phyloP scores from a whole-genome alignment of 1,140 invertebrate genomes.

The Hypsibius dujardini region DNA sequence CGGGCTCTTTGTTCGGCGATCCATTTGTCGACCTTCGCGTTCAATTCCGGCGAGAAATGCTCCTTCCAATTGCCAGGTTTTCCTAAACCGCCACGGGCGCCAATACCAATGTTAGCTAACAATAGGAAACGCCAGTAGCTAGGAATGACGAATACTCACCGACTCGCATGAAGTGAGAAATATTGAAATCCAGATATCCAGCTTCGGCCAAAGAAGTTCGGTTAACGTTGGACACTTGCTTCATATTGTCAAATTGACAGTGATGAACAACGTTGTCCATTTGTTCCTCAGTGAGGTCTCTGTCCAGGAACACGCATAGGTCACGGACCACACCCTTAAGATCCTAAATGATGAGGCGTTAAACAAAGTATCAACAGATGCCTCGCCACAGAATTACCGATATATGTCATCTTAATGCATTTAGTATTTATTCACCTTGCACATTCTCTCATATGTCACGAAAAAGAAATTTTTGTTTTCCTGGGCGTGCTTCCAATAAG shows the following conservation, averaged over 20 bases:
- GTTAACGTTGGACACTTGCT: neutral
- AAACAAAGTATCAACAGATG: slow-evolving; percentile 1
- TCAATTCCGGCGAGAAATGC: too few relatives aligned
- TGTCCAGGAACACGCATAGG: neutral
- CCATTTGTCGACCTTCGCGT: too few relatives aligned
- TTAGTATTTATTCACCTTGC: neutral
- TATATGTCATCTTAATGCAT: neutral
- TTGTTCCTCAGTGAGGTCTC: neutral
- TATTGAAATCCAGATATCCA: slow-evolving; percentile 1
- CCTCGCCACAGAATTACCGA: neutral
- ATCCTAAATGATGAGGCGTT: neutral
- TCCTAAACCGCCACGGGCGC: too few relatives aligned
- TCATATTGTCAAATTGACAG: neutral
- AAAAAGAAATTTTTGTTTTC: neutral
- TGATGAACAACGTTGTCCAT: neutral
- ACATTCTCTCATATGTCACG: neutral
- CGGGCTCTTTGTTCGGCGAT: too few relatives aligned
- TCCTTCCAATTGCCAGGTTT: too few relatives aligned
- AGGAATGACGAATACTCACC: too few relatives aligned
- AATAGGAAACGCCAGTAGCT: too few relatives aligned
- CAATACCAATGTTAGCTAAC: too few relatives aligned
- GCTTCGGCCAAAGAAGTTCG: neutral
- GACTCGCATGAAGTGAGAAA: slow-evolving; percentile 4
- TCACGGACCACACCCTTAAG: neutral
- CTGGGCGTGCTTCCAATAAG: neutral